Evolutionary conservation across 2,888 invertebrate species (phyloP).

Genomic region (Cryptophagus acutangulus): DNA sequence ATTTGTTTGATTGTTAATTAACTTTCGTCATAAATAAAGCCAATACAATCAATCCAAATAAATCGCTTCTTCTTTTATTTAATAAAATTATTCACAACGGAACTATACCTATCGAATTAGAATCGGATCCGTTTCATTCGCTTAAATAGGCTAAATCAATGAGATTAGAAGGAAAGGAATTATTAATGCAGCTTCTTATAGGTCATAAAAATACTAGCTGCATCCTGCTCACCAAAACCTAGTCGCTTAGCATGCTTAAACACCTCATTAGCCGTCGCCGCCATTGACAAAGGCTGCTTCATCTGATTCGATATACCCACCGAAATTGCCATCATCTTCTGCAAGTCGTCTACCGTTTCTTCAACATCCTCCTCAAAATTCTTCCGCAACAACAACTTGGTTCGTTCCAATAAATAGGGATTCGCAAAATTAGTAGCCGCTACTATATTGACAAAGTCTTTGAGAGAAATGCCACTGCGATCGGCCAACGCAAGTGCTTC

Average conservation of each 20-base stretch:
- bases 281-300: not conserved
- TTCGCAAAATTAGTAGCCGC: not conserved
- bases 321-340: not conserved
- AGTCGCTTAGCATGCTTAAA: not conserved
- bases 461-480: conserved; percentile 4
- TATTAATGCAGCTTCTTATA: too few relatives aligned
- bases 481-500: conserved; percentile 10
- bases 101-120: too few relatives aligned
- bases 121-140: too few relatives aligned
- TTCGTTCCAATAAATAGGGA: not conserved
- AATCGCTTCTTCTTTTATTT: too few relatives aligned
- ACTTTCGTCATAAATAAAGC: too few relatives aligned
- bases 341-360: not conserved
- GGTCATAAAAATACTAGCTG: too few relatives aligned
- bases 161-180: too few relatives aligned
- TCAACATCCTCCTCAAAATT: not conserved
- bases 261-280: not conserved
- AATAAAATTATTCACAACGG: too few relatives aligned
- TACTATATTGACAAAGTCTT: not conserved
- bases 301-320: not conserved
- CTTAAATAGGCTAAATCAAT: too few relatives aligned
- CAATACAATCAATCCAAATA: too few relatives aligned
- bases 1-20: too few relatives aligned
- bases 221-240: not conserved
- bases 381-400: not conserved